Base-by-base conservation (phyloP, 2,797 vertebrate genomes). In the Microcaecilia unicolor region DNA sequence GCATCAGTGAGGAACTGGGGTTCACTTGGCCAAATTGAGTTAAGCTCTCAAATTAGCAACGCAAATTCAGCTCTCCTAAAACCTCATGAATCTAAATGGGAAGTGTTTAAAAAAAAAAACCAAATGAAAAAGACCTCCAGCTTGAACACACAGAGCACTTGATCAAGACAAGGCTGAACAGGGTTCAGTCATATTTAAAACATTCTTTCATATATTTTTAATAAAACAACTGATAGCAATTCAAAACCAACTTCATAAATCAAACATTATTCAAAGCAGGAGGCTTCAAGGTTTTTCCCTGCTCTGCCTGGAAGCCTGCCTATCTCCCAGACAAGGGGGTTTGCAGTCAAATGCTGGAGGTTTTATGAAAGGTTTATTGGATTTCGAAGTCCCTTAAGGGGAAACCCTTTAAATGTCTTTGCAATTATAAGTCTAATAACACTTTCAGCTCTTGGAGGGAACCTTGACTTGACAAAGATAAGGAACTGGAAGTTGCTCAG, bases 361-460 rank as follows among this genome's bases (percentile, higher is more conserved):
- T 79, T 84, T 80, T 81, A 82, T 82, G 86, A 88, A 89, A 89
- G 87, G 77, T 89, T 98, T 95, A 97, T 97, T 97, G 90, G 92
- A 96, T 93, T 89, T 87, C 64, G 64, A 71, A 70, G 70, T 85
- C 90, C 93, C 93, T 88, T 74, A 80, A 92, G 91, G 90, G 84
- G 78, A 88, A 92, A 90, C 87, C 86, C 88, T 94, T 94, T 93
- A 92, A 98, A 95, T 84, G 83, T 79, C 81, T 87, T 77, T 61
- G 80, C 91, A 95, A 95, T 95, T 97, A 93, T 91, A 89, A 86
- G 83, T 90, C 89, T 93, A 93, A 92, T 95, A 95, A 92, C 85
- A 87, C 80, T 81, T 67, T 72, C 74, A 78, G 84, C 78, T 84
- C 81, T 83, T 76, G 83, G 84, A 86, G 80, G 75, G 65, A 84